A percentile compares a stretch with the other conserved stretches of the same genome.
phyloP scores from a whole-genome alignment of 2,797 vertebrate species.

The Dryobates pubescens region DNA sequence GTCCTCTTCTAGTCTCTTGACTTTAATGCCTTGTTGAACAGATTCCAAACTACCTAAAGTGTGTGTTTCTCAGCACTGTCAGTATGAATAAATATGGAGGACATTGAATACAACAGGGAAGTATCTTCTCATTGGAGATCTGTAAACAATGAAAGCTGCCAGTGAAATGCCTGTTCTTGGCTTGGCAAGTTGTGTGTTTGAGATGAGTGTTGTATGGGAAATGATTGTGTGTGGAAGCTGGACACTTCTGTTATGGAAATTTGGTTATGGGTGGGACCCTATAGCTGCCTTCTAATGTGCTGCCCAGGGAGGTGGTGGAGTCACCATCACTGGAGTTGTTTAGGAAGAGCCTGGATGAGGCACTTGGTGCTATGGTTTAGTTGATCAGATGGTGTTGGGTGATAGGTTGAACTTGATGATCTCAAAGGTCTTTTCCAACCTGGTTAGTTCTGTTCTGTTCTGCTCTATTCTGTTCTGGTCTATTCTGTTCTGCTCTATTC shows the following conservation, averaged over 20 bases:
- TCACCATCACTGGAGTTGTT: too few relatives aligned
- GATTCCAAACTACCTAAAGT: neutral
- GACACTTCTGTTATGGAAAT: neutral
- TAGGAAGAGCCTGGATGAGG: too few relatives aligned
- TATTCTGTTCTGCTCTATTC: too few relatives aligned
- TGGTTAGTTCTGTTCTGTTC: too few relatives aligned
- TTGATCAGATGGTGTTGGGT: too few relatives aligned
- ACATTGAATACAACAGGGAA: neutral
- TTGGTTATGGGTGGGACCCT: too few relatives aligned
- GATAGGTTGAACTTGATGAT: too few relatives aligned
- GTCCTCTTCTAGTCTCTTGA: neutral
- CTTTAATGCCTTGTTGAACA: neutral
- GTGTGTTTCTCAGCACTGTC: neutral
- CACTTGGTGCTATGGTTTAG: too few relatives aligned
- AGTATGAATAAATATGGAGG: neutral
- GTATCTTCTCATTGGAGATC: neutral
- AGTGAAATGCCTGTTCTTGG: neutral
- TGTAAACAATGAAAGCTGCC: neutral
- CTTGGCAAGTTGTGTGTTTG: neutral
- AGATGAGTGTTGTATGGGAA: neutral
- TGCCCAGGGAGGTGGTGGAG: too few relatives aligned
- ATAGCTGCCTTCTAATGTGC: too few relatives aligned
- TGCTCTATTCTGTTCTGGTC: too few relatives aligned
- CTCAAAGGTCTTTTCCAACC: too few relatives aligned
- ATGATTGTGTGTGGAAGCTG: fast-evolving